phyloP scores from a whole-genome alignment of 2,888 invertebrate species.

The Tipula vernalis region DNA sequence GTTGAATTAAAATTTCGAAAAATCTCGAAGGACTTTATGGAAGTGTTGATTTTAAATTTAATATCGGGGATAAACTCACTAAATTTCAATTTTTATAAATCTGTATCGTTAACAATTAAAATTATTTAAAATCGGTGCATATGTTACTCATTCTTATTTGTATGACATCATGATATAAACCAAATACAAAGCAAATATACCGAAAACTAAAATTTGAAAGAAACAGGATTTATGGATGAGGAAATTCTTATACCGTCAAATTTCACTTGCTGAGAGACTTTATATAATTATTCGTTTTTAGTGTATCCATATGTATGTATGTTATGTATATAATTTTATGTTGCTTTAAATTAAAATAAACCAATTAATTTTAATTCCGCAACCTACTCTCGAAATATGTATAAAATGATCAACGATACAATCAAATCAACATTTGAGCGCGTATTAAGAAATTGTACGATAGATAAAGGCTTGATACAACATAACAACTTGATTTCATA shows the following conservation, averaged over 20 bases:
- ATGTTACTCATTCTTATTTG: background rate
- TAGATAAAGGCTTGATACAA: background rate
- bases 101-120: background rate
- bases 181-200: background rate
- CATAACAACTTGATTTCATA: no score
- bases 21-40: background rate
- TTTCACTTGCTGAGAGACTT: slow-evolving; percentile 8
- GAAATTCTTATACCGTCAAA: background rate
- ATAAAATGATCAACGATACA: background rate
- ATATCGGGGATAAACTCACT: no score
- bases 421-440: background rate
- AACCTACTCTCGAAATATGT: background rate
- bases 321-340: background rate
- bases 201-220: background rate
- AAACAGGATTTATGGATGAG: background rate
- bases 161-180: background rate
- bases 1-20: no score
- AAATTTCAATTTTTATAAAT: no score
- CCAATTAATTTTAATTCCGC: background rate
- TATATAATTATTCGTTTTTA: background rate
- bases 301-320: background rate
- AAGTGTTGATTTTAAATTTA: background rate
- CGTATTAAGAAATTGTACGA: background rate
- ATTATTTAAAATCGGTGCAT: background rate
- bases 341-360: background rate